Evolutionary conservation across 2,888 invertebrate species (phyloP), one percentile per base, ranked within the genome.

Genomic region (Fragum fragum): DNA sequence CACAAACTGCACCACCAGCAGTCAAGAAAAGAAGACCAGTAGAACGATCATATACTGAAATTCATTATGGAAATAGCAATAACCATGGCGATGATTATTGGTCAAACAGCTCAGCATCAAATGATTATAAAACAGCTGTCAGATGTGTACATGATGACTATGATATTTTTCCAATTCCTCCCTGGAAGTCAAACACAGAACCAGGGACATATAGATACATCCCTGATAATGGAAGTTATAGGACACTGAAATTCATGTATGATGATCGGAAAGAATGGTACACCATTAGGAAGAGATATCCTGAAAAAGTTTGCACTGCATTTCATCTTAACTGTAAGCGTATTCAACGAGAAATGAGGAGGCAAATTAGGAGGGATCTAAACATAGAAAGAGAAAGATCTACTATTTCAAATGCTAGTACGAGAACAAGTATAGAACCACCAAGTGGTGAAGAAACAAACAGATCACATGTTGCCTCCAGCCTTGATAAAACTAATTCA

Each of bases 201-300:
- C 91, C 91, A n/a, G 88, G 88, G 14, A 92, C 93, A 0, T 92
- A 90, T 75, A 84, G 92, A 28, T 93, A 93, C 74, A 87, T 93
- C 21, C 85, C 88, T 21, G 90, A 92, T 73, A 92, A 92, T 74
- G 92, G 91, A 5, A 88, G 88, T 66, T 92, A 92, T 71, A 81
- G 92, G 68, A 87, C 87, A 7, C 71, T 83, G n/a, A 93, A 93
- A 74, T 87, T 90, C 47, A 77, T 90, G 74, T 86, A 84, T 68
- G 87, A 84, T 36, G 87, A 90, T 7, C 77, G 86, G 42, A 85
- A 82, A 70, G 89, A 91, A 21, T 90, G 90, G 90, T 86, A 83
- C 26, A 84, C 87, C 14, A 72, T 87, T 16, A 71, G 87, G 73
- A 87, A 88, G 66, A 79, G 85, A 66, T 68, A 81, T 59, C 83